These are phyloP conservation scores for Agapostemon virescens DNA, from an alignment of 2,888 invertebrate species.

Conservation along the genomic window DNA sequence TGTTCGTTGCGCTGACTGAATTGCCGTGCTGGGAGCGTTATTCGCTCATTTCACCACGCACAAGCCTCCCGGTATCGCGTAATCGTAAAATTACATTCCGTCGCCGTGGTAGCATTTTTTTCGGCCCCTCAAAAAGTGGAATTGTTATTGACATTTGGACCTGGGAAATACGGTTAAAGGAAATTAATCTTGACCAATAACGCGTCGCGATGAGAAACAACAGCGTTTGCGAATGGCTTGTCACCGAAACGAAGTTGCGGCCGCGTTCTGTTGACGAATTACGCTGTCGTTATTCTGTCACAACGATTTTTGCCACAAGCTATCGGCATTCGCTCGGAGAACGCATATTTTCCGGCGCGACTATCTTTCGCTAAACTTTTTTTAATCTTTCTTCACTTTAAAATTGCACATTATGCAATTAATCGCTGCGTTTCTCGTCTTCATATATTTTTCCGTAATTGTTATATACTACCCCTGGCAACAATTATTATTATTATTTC, in stretches of 20 bases:
- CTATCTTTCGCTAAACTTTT: neutral
- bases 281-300: neutral
- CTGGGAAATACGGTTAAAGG: conserved; percentile 25
- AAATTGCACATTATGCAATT: neutral
- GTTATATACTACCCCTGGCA: neutral
- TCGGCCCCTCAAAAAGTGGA: conserved; percentile 28
- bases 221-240: neutral
- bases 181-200: conserved; percentile 46
- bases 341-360: neutral
- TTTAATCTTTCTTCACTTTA: neutral
- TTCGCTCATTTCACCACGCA: conserved; percentile 50
- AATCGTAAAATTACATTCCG: conserved; percentile 50
- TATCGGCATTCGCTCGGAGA: neutral
- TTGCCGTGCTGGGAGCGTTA: conserved; percentile 44
- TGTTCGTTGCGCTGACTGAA: conserved; percentile 43
- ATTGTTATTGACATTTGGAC: conserved; percentile 40
- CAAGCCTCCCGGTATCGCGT: conserved; percentile 28
- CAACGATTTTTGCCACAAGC: neutral
- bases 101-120: conserved; percentile 31
- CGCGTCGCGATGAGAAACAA: conserved; percentile 25
- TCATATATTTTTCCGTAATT: neutral
- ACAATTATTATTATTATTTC: too few species aligned
- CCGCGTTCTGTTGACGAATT: neutral
- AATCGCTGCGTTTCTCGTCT: too few species aligned
- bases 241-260: neutral